These are phyloP conservation scores for Cecidostiba fungosa DNA, from an alignment of 2,888 invertebrate genomes.

Conservation along the genomic window DNA sequence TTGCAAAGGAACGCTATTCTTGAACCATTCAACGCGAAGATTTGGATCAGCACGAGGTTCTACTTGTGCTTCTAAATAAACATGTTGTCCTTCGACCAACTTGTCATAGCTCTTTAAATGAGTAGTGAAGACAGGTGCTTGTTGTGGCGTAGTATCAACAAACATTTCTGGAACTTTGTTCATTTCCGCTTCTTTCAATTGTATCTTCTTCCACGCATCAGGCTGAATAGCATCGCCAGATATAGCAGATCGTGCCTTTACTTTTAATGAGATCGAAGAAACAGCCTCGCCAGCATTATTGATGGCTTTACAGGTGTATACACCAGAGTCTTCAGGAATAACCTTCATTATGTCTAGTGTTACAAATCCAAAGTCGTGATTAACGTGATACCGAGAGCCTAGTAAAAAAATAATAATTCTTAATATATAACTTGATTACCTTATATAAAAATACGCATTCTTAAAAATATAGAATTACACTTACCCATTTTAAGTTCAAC, in stretches of 20 bases:
- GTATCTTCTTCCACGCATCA: conserved; percentile 95
- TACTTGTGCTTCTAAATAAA: conserved; percentile 93
- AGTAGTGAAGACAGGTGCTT: conserved; percentile 97
- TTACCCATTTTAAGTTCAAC: conserved; percentile 94
- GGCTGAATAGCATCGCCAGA: conserved; percentile 93
- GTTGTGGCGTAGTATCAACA: conserved; percentile 91
- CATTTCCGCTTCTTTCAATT: conserved; percentile 94
- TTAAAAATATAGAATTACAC: conserved; percentile 66
- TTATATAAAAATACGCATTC: not conserved
- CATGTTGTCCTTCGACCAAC: conserved; percentile 92
- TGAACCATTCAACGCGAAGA: conserved; percentile 94
- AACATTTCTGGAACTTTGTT: conserved; percentile 94
- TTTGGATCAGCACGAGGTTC: conserved; percentile 95
- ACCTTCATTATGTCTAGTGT: conserved; percentile 95
- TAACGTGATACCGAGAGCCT: conserved; percentile 94
- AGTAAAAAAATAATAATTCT: not conserved
- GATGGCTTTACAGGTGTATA: conserved; percentile 96
- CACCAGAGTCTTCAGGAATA: conserved; percentile 93
- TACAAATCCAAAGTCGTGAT: conserved; percentile 96
- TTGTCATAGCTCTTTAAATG: conserved; percentile 93
- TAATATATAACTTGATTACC: conserved; percentile 33
- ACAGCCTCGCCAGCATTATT: conserved; percentile 97
- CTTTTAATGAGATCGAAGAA: conserved; percentile 94
- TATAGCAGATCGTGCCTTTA: conserved; percentile 91
- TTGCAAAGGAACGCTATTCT: conserved; percentile 92